Conservation (phyloP, 2,113 vertebrate genomes). For the Plecturocebus donacophilus region DNA sequence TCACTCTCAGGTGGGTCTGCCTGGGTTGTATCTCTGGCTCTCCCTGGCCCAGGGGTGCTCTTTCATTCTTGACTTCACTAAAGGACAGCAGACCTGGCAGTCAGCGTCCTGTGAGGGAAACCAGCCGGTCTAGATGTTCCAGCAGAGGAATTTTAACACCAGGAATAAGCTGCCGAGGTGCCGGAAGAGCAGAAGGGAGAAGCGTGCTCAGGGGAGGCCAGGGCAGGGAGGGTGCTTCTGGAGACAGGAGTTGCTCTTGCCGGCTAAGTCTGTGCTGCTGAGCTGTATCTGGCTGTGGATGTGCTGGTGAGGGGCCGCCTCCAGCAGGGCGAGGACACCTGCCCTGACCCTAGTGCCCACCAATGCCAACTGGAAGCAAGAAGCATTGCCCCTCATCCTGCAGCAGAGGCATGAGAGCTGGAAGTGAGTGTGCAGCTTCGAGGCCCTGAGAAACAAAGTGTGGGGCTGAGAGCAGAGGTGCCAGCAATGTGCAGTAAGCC, state of each 20-base stretch:
- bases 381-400: not conserved
- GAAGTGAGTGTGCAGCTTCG: not conserved
- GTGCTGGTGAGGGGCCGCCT: not conserved
- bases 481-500: rapidly evolving
- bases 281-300: not conserved
- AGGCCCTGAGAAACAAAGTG: rapidly evolving
- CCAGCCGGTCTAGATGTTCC: rapidly evolving
- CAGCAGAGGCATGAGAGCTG: rapidly evolving
- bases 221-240: not conserved
- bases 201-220: not conserved
- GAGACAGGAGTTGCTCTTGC: not conserved
- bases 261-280: rapidly evolving
- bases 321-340: not conserved
- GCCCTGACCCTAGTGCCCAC: not conserved
- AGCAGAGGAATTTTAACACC: no score
- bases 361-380: not conserved
- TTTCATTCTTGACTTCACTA: no score
- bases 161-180: not conserved
- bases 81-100: rapidly evolving
- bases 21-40: rapidly evolving
- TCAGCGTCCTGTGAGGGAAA: not conserved
- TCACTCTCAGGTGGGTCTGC: rapidly evolving
- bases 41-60: not conserved
- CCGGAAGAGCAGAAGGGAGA: no score
- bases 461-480: rapidly evolving